These are phyloP conservation scores for Rotaria magnacalcarata DNA, from an alignment of 2,888 invertebrate species.

Conservation along the genomic window DNA sequence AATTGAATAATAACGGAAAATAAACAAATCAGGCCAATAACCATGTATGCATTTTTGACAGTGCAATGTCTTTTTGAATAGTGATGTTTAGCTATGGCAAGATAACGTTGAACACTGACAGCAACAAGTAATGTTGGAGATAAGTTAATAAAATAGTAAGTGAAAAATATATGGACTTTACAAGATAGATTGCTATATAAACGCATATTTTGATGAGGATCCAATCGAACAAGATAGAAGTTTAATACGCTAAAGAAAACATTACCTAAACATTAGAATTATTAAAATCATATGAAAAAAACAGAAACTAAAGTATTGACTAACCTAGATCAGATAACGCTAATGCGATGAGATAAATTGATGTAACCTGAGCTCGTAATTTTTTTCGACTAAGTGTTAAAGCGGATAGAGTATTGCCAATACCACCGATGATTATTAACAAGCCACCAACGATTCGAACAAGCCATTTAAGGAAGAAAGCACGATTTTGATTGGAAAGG, in stretches of 20 bases:
- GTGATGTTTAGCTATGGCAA: neutral
- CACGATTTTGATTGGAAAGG: neutral
- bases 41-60: neutral
- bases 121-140: conserved; percentile 33
- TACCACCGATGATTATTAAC: conserved; percentile 8
- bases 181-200: neutral
- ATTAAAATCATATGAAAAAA: neutral
- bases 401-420: neutral
- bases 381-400: conserved; percentile 12
- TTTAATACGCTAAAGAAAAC: conserved; percentile 10
- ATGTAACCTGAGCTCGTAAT: conserved; percentile 24
- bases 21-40: neutral
- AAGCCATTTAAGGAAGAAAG: neutral
- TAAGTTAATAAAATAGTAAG: neutral
- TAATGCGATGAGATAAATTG: neutral
- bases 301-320: neutral
- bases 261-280: neutral
- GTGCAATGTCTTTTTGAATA: neutral
- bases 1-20: neutral
- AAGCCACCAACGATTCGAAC: neutral
- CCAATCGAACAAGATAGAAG: neutral
- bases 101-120: conserved; percentile 32
- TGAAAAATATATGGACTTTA: conserved; percentile 12
- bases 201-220: neutral
- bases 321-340: conserved; percentile 20